A percentile compares a stretch with the other conserved stretches of the same genome.
Conservation (phyloP, 2,888 invertebrate genomes). For the Odontothrips loti region DNA sequence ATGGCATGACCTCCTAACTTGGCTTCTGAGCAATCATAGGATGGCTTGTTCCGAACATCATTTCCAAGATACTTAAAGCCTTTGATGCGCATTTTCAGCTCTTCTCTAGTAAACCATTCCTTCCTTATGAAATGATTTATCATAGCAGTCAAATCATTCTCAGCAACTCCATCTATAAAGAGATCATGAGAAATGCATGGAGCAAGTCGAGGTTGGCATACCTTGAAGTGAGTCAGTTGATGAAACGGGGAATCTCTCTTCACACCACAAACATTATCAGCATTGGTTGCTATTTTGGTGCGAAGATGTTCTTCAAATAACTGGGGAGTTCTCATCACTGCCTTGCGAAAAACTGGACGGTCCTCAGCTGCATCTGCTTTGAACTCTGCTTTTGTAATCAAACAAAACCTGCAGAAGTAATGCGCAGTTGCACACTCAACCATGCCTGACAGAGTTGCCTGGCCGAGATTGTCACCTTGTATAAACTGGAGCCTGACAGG, state of each 20-base stretch:
- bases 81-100: constrained; percentile 1
- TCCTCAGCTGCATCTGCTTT: neutral
- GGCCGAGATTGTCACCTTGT: neutral
- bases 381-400: neutral
- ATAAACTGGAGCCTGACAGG: neutral
- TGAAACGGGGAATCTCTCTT: neutral
- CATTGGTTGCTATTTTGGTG: neutral
- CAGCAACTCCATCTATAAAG: neutral
- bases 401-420: neutral
- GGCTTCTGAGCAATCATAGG: neutral
- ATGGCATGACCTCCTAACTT: neutral
- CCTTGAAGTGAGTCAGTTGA: neutral
- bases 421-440: neutral
- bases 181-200: neutral
- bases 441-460: neutral
- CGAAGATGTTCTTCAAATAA: neutral
- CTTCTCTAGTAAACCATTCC: neutral
- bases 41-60: neutral
- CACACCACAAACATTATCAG: neutral
- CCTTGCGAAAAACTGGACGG: constrained; percentile 1
- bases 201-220: neutral
- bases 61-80: neutral
- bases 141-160: neutral
- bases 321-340: neutral
- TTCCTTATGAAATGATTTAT: neutral